These are phyloP conservation scores for Gymnocephalus cernua DNA, from an alignment of 2,113 vertebrate species.

Conservation along the genomic window DNA sequence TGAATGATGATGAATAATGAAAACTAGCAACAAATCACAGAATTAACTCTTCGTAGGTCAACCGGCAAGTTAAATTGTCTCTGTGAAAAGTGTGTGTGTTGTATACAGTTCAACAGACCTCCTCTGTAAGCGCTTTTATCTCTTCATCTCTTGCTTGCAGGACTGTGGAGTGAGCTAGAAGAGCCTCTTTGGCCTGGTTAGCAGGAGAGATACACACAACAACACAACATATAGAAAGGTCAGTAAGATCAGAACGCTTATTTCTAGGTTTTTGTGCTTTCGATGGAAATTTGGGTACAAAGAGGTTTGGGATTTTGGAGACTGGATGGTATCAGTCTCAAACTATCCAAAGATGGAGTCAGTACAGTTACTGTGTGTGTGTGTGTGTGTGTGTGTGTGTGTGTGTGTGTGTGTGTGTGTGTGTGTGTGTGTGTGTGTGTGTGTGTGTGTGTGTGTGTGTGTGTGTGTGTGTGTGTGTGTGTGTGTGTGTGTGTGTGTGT, in stretches of 20 bases:
- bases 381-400: constrained; percentile 23
- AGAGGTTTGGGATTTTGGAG: background rate
- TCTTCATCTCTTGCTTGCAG: constrained; percentile 80
- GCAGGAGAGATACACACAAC: background rate
- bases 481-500: constrained; percentile 31
- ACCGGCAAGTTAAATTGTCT: background rate
- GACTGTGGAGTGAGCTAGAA: constrained; percentile 80
- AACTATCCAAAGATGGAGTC: background rate
- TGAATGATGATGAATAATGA: no score
- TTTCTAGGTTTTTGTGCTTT: background rate
- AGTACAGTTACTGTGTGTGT: constrained; percentile 19
- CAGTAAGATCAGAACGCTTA: background rate
- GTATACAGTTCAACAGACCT: constrained; percentile 70
- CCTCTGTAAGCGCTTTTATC: constrained; percentile 77
- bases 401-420: constrained; percentile 50
- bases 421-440: constrained; percentile 66
- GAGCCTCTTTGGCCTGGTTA: constrained; percentile 79
- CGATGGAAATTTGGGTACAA: background rate
- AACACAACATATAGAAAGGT: constrained; percentile 5
- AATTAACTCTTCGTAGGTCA: background rate
- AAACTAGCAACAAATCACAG: background rate
- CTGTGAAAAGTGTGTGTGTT: background rate
- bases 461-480: constrained; percentile 30
- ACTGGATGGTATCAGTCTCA: background rate
- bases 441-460: constrained; percentile 33